Base-by-base conservation (phyloP, 2,888 invertebrate species). In the Euplexia lucipara region DNA sequence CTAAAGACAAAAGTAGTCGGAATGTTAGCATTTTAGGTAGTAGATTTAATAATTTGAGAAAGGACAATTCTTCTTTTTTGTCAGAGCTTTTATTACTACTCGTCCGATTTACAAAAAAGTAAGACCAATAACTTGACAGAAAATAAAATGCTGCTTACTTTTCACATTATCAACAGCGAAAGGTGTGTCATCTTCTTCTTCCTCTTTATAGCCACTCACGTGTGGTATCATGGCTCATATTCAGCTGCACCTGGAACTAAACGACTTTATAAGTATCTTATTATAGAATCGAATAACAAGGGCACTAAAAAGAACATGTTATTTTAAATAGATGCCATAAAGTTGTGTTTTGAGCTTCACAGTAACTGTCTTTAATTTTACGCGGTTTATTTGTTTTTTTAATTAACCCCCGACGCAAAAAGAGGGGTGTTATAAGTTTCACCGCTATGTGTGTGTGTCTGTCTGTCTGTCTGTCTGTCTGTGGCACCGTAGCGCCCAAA, bases 171-270 rank as follows among this genome's bases (percentile, higher is more conserved):
- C 86, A 22, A 84, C 76, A 2, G 78, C 82, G 59, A 84, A 86
- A 6, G 80, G 76, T 26, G 85, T 54, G 18, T 88, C 86, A 2
- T 75, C 82, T 8, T 86, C 87, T 30, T 87, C 71, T 4, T 85
- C 85, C 35, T 83, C 83, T 39, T 81, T 84, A n/a, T 71, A 70
- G 12, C 86, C 87, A n/a, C 85, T 83, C 9, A 83, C 86, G 70
- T 90, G 86, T n/a, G 92, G 92, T 79, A 92, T 83, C 92, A 92
- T 92, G 37, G 78, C 84, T 74, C 70, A 80, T 78, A 41, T 49
- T 49, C 48, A 44, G 22, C 4, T 22, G 22, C 8, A 61, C 45
- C 78, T 74, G 57, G 6, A 67, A 78, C 16, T 42, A 44, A 48
- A 47, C 8, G 16, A 0, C 2, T 51, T 39, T 34, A 39, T 39